phyloP scores from a whole-genome alignment of 2,888 invertebrate genomes.

The Latheticus oryzae region DNA sequence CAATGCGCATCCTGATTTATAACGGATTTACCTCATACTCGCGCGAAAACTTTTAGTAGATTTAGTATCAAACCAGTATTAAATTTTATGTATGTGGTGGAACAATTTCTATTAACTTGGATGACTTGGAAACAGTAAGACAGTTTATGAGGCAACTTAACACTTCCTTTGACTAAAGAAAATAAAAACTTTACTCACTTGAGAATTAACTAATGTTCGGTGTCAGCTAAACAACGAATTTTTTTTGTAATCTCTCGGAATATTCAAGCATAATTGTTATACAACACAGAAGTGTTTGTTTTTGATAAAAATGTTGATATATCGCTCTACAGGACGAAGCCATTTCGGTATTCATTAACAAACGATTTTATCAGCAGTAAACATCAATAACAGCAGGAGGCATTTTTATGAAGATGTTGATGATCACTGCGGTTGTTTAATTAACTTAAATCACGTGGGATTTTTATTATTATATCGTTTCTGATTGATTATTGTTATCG shows the following conservation, averaged over 20 bases:
- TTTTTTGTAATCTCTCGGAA: no score
- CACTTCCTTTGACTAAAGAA: no score
- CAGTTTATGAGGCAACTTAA: conserved; percentile 6
- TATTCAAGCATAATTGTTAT: conserved; percentile 3
- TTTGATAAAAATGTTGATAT: conserved; percentile 1
- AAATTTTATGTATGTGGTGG: conserved; percentile 17
- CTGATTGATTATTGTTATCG: no score
- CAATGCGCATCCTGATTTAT: conserved; percentile 36
- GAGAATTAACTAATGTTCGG: no score
- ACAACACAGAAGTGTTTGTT: neutral
- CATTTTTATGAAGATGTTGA: conserved; percentile 22
- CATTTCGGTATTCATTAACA: conserved; percentile 5
- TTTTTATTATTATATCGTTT: no score
- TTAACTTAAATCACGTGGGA: no score
- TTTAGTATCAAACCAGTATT: conserved; percentile 15
- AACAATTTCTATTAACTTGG: conserved; percentile 10
- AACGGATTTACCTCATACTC: conserved; percentile 33
- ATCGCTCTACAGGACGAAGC: conserved; percentile 1
- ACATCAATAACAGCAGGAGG: conserved; percentile 4
- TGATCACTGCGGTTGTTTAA: no score
- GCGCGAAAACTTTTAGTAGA: conserved; percentile 26
- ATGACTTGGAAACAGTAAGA: conserved; percentile 7
- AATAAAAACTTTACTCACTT: no score
- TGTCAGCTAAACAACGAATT: no score
- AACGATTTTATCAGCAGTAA: neutral